Evolutionary conservation across 2,113 vertebrate genomes (phyloP).

Genomic region (Mystacornis crossleyi): DNA sequence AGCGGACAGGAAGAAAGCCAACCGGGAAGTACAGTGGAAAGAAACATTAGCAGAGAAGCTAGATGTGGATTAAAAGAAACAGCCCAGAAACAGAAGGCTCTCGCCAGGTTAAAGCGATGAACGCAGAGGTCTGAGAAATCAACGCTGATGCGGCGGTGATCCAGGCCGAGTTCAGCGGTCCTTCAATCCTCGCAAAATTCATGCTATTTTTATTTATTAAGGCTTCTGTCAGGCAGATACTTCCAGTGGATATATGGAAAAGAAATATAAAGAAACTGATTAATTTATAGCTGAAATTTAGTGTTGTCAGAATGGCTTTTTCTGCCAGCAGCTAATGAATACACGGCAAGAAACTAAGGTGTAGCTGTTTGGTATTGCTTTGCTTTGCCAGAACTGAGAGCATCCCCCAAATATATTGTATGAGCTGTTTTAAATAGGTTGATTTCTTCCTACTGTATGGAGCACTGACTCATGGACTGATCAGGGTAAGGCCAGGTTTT

Average conservation of each 20-base stretch:
- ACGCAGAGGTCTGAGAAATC: not conserved
- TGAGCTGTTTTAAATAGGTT: not conserved
- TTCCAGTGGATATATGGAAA: not conserved
- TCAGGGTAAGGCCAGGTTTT: not conserved
- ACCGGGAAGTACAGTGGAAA: rapidly evolving
- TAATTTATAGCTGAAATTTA: not conserved
- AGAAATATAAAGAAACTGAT: not conserved
- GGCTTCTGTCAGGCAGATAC: not conserved
- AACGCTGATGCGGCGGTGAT: rapidly evolving
- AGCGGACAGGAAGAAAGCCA: not conserved
- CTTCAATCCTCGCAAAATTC: not conserved
- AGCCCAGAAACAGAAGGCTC: not conserved
- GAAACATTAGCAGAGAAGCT: not conserved
- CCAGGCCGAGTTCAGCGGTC: not conserved
- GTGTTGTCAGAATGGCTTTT: not conserved
- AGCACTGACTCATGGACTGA: not conserved
- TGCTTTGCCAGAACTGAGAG: not conserved
- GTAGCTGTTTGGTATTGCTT: not conserved
- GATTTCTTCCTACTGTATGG: not conserved
- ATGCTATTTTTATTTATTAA: not conserved
- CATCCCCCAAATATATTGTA: rapidly evolving
- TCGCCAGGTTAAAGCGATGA: not conserved
- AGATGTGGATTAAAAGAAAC: not conserved
- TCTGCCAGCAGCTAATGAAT: not conserved
- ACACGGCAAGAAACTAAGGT: not conserved